Conservation (phyloP, 2,797 vertebrate species). For the Paramormyrops hopkinsi region DNA sequence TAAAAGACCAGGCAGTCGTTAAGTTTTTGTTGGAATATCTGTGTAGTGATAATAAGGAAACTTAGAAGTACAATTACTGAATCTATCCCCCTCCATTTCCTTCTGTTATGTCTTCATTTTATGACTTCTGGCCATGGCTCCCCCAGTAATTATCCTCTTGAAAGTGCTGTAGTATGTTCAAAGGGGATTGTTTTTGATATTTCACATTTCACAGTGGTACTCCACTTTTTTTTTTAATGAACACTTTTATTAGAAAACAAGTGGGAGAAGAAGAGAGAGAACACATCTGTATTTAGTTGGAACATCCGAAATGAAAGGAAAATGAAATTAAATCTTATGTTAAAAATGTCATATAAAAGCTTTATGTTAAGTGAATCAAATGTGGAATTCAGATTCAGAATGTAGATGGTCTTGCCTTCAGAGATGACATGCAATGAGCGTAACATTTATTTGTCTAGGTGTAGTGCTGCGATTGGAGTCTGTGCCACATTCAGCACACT, state of each 20-base stretch:
- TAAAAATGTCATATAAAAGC: not conserved
- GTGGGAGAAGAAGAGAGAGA: not conserved
- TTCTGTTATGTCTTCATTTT: not conserved
- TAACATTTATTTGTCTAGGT: not conserved
- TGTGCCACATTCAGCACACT: not conserved
- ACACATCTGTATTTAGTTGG: not conserved
- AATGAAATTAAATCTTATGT: not conserved
- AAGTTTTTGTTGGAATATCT: slow-evolving; percentile 57
- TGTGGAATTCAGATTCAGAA: not conserved
- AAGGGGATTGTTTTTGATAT: not conserved
- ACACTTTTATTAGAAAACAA: not conserved
- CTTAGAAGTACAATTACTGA: slow-evolving; percentile 37
- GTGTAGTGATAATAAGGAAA: slow-evolving; percentile 31
- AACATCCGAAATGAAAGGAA: not conserved
- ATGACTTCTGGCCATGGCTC: not conserved
- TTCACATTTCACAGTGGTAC: not conserved
- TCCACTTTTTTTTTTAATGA: not conserved
- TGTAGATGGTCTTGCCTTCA: not conserved
- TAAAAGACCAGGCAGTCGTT: slow-evolving; percentile 40
- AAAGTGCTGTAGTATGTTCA: not conserved
- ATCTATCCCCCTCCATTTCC: slow-evolving; percentile 10
- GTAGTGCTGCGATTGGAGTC: not conserved
- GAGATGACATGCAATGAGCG: not conserved
- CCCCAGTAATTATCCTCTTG: not conserved
- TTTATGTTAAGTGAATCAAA: not conserved